These are phyloP conservation scores for Baronia brevicornis DNA, from an alignment of 2,888 invertebrate species.

Conservation along the genomic window DNA sequence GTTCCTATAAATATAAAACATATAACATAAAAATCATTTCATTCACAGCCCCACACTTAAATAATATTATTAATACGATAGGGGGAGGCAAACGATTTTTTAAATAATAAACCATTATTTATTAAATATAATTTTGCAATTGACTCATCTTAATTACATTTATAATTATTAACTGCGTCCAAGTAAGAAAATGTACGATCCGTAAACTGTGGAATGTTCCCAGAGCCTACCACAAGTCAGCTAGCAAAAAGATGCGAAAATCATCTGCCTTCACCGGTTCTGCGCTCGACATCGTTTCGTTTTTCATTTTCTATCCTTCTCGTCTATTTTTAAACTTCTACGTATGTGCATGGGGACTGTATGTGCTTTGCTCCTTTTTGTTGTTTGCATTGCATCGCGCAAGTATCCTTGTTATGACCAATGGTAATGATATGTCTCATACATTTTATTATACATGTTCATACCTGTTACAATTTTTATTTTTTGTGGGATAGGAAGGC, in stretches of 20 bases:
- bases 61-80: no score
- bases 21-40: no score
- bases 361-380: constrained; percentile 29
- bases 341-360: constrained; percentile 16
- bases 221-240: constrained; percentile 28
- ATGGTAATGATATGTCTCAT: constrained; percentile 1
- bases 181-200: constrained; percentile 1
- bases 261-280: constrained; percentile 64
- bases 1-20: no score
- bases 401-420: background rate
- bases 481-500: no score
- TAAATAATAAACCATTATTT: no score
- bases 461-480: no score
- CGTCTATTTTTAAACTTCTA: constrained; percentile 51
- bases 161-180: constrained; percentile 2
- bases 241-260: constrained; percentile 46
- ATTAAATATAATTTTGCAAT: background rate
- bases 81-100: no score
- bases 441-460: background rate
- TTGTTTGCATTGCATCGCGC: constrained; percentile 20
- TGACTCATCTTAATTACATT: background rate
- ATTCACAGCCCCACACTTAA: no score
- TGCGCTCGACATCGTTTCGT: constrained; percentile 21
- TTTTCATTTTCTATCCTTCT: constrained; percentile 56
- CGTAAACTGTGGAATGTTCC: constrained; percentile 54